Base-by-base conservation (phyloP, 2,888 invertebrate species). In the Dryobotodes eremita region DNA sequence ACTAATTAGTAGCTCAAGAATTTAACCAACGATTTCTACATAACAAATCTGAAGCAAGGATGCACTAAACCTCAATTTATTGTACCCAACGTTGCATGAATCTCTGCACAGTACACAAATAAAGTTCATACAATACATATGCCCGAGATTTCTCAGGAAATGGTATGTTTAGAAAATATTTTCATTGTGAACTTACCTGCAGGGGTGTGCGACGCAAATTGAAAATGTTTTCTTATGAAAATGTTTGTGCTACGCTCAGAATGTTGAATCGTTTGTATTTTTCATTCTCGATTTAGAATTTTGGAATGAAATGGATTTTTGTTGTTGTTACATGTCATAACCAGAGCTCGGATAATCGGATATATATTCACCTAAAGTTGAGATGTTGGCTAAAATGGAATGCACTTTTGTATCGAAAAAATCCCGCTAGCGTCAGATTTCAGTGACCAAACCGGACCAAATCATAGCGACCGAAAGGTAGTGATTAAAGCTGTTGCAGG, bases 151-250 rank as follows among this genome's bases (percentile, higher is more conserved):
- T 83, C 72, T 50, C 61, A 68, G 71, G 71, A 84, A 86, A 82
- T 71, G 26, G 73, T 69, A 86, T 74, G 50, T 77, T 77, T 71
- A 71, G 77, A 71, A 84, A 74, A 84, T 57, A 69, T 82, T 82
- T 84, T 71, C 74, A 77, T 83, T 83, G 83, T 72, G 48, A 75
- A 86, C 64, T 71, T 84, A 84, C 84, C 83, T 86, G 73, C 31
- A 31, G 62, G 71, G 48, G 1, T 48, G 71, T 70, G 69, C 71
- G 50, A 84, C 59, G 83, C 64, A 86, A 84, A 84, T 84, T 86
- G 84, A 82, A 86, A 77, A 84, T 69, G 83, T 69, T 74, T 73
- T 66, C 82, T 82, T 75, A 68, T 53, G 36, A 76, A 73, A 85
- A 81, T 59, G 57, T 66, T 74, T 82, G 71, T 70, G 72, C 61